These are phyloP conservation scores for Machimus atricapillus DNA, from an alignment of 2,888 invertebrate species.

Conservation along the genomic window DNA sequence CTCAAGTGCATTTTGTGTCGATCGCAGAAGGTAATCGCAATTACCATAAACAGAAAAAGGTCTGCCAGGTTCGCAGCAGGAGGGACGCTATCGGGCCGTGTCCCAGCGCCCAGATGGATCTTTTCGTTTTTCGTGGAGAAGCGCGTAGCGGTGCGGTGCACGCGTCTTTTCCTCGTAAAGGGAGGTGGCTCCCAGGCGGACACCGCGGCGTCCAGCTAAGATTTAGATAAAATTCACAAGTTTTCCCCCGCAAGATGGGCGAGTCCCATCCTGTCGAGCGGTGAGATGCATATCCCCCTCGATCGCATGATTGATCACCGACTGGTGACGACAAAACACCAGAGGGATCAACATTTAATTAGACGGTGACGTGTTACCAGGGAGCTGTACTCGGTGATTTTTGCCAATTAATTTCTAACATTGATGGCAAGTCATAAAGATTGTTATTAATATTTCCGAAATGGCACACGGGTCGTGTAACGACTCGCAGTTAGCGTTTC, in stretches of 20 bases:
- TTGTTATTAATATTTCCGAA: background rate
- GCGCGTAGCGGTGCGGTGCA: background rate
- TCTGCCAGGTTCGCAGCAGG: constrained; percentile 14
- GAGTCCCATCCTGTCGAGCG: background rate
- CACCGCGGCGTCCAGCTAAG: background rate
- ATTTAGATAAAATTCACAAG: background rate
- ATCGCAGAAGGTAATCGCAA: constrained; percentile 24
- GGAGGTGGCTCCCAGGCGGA: background rate
- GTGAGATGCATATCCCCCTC: background rate
- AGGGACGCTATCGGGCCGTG: constrained; percentile 1
- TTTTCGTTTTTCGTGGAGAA: background rate
- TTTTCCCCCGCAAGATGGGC: background rate
- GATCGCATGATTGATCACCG: background rate
- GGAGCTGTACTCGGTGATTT: background rate
- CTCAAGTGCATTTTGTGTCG: constrained; percentile 26
- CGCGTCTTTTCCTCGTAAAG: background rate
- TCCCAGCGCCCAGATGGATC: constrained; percentile 1
- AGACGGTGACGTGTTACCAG: background rate
- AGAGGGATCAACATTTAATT: background rate
- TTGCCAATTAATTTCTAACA: background rate
- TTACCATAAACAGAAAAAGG: constrained; percentile 31
- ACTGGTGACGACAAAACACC: background rate
- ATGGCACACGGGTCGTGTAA: background rate
- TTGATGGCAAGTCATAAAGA: background rate
- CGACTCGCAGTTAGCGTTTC: background rate